Evolutionary conservation across 2,797 vertebrate species (phyloP).

Genomic region (Alosa sapidissima): DNA sequence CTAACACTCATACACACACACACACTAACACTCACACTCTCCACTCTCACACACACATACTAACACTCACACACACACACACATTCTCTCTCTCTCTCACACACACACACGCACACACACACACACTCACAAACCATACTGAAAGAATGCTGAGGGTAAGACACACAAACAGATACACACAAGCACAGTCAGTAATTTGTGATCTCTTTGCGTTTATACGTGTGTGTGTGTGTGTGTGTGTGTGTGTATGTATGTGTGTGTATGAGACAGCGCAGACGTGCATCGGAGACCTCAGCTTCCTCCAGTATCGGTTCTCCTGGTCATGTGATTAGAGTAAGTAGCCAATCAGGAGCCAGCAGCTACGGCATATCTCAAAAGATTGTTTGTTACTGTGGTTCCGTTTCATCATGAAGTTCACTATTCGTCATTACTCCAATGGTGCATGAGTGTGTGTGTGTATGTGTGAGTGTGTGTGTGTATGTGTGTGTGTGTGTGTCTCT

Average conservation of each 20-base stretch:
- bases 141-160: too few relatives aligned
- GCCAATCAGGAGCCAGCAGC: not conserved
- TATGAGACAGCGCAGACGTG: conserved; percentile 87
- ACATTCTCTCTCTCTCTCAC: too few relatives aligned
- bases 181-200: too few relatives aligned
- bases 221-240: not conserved
- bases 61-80: too few relatives aligned
- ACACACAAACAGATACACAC: too few relatives aligned
- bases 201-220: not conserved
- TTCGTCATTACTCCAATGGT: not conserved
- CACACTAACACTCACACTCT: too few relatives aligned
- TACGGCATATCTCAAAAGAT: not conserved
- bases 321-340: conserved; percentile 95
- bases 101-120: too few relatives aligned
- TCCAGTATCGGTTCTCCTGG: conserved; percentile 96
- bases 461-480: not conserved
- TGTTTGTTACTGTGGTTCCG: not conserved
- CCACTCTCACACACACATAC: too few relatives aligned
- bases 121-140: too few relatives aligned
- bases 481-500: not conserved
- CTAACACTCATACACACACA: too few relatives aligned
- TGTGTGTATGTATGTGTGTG: conserved; percentile 18
- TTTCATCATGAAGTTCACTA: too few relatives aligned
- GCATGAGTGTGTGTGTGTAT: not conserved
- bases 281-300: conserved; percentile 95